Percentiles rank a stretch among this genome's conserved stretches.
phyloP scores from a whole-genome alignment of 2,888 invertebrate genomes.

The Drosophila limbata region DNA sequence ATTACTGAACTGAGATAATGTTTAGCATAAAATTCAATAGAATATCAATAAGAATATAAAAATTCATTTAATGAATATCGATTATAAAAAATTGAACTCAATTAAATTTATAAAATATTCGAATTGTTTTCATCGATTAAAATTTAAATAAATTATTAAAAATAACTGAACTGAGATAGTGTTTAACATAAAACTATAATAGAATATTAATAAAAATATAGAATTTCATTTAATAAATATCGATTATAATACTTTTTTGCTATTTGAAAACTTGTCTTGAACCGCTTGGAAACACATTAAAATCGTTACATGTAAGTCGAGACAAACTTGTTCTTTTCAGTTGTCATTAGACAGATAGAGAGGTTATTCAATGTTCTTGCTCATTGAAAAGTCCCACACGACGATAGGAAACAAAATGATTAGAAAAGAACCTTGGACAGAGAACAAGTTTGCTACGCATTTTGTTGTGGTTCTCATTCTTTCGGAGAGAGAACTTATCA shows the following conservation, averaged over 20 bases:
- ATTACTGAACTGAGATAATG: too few relatives aligned
- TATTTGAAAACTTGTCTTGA: neutral
- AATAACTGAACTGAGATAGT: too few relatives aligned
- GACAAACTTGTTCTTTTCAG: conserved; percentile 17
- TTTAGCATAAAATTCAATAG: too few relatives aligned
- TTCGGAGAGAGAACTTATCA: conserved; percentile 44
- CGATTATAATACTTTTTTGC: neutral
- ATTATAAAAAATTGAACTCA: neutral
- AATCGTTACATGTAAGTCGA: conserved; percentile 14
- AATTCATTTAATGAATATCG: neutral
- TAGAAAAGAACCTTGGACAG: conserved; percentile 49
- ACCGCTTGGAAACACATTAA: neutral
- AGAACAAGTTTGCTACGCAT: conserved; percentile 24
- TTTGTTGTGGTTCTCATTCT: conserved; percentile 13
- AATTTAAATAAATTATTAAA: too few relatives aligned
- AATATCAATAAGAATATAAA: too few relatives aligned
- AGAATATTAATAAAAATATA: neutral
- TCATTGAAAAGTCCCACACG: conserved; percentile 40
- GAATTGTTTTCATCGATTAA: too few relatives aligned
- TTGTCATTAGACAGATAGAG: conserved; percentile 9
- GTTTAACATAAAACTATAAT: too few relatives aligned
- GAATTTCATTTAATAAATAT: neutral
- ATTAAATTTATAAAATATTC: neutral
- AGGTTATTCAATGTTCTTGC: conserved; percentile 28
- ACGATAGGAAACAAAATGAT: conserved; percentile 54